Evolutionary conservation across 2,797 vertebrate species (phyloP).

Genomic region (Knipowitschia caucasica): DNA sequence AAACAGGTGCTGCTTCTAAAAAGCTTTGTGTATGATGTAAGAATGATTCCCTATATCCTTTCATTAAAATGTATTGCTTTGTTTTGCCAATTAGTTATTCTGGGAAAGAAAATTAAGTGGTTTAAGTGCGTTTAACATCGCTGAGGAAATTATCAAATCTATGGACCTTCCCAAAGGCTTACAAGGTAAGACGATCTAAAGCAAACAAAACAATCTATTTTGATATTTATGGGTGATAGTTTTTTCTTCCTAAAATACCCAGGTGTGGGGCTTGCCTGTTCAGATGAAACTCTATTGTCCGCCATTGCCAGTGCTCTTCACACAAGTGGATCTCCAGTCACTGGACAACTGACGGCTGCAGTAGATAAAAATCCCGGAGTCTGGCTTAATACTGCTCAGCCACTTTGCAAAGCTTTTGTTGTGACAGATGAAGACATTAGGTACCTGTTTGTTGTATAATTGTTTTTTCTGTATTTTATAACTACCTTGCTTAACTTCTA

Average conservation of each 20-base stretch:
- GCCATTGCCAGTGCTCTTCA: constrained; percentile 94
- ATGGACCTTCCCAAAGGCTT: constrained; percentile 96
- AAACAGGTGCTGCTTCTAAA: constrained; percentile 80
- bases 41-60: too few species aligned
- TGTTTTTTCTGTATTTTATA: not conserved
- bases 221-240: not conserved
- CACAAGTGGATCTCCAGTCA: constrained; percentile 91
- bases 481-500: not conserved
- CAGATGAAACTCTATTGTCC: constrained; percentile 90
- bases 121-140: constrained; percentile 91
- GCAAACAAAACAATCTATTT: not conserved
- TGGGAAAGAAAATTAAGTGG: constrained; percentile 96
- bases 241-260: constrained; percentile 16
- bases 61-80: not conserved
- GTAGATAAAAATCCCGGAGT: constrained; percentile 97
- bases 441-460: constrained; percentile 61
- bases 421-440: constrained; percentile 96
- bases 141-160: constrained; percentile 92
- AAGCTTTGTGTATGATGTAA: not conserved
- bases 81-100: constrained; percentile 81
- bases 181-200: constrained; percentile 80
- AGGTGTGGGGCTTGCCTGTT: constrained; percentile 91
- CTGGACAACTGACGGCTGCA: constrained; percentile 89
- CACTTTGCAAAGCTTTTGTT: constrained; percentile 94
- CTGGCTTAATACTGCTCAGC: constrained; percentile 94